Evolutionary conservation across 2,113 vertebrate genomes (phyloP).

Genomic region (Sarotherodon lohbergeri): DNA sequence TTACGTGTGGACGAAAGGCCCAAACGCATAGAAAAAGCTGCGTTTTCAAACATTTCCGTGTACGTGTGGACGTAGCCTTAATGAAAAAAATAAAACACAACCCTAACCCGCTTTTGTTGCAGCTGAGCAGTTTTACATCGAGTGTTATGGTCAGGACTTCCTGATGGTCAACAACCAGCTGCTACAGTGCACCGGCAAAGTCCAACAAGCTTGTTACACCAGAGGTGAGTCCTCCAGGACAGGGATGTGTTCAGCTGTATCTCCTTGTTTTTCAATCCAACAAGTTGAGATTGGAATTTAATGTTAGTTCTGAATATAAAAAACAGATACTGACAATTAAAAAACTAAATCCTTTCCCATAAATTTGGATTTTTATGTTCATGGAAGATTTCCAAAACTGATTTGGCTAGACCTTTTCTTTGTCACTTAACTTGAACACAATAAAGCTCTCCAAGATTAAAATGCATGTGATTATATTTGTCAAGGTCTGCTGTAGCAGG

Average conservation of each 20-base stretch:
- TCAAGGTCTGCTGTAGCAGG: too few species aligned
- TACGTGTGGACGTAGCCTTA: neutral
- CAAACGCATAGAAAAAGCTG: neutral
- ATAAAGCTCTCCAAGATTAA: neutral
- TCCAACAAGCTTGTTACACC: constrained; percentile 66
- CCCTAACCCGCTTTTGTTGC: neutral
- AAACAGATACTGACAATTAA: neutral
- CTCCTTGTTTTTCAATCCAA: neutral
- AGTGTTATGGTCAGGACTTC: constrained; percentile 62
- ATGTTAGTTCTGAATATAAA: neutral
- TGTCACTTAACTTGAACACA: neutral
- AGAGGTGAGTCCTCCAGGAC: constrained; percentile 37
- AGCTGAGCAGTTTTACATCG: constrained; percentile 20
- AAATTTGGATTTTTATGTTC: neutral
- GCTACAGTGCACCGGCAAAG: constrained; percentile 35
- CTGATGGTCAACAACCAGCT: constrained; percentile 49
- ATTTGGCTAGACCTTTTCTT: neutral
- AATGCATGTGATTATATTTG: too few species aligned
- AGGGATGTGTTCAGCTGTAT: neutral
- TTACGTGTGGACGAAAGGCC: neutral
- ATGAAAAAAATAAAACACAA: neutral
- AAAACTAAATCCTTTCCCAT: neutral
- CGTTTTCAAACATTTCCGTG: neutral
- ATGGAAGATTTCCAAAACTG: neutral
- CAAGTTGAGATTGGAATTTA: neutral